Conservation (phyloP, 2,797 vertebrate species). For the Dendrocincla tyrannina region DNA sequence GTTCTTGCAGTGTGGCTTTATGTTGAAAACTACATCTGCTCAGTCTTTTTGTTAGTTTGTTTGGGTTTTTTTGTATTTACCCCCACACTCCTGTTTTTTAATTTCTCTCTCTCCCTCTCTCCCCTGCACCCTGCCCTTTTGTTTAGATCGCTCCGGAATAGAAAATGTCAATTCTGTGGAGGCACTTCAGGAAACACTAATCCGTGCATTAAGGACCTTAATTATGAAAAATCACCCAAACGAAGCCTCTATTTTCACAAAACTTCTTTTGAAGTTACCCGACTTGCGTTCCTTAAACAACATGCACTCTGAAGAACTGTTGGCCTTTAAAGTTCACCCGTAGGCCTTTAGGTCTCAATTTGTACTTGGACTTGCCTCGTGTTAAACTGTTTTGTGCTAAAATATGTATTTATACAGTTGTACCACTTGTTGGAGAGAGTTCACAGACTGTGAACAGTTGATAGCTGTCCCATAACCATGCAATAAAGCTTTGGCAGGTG, state of each 20-base stretch:
- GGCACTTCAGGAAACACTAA: slow-evolving; percentile 94
- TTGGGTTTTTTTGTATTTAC: background rate
- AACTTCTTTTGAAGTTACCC: slow-evolving; percentile 94
- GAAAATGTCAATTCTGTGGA: slow-evolving; percentile 92
- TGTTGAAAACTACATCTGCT: background rate
- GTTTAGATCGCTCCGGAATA: slow-evolving; percentile 92
- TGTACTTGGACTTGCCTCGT: slow-evolving; percentile 56
- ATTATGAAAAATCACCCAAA: slow-evolving; percentile 94
- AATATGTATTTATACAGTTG: slow-evolving; percentile 73
- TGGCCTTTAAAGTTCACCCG: slow-evolving; percentile 95
- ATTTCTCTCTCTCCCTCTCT: background rate
- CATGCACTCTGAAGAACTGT: slow-evolving; percentile 98
- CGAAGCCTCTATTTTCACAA: slow-evolving; percentile 93
- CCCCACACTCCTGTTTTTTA: background rate
- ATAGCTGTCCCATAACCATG: slow-evolving; percentile 57
- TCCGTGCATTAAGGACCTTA: slow-evolving; percentile 91
- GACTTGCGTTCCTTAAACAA: slow-evolving; percentile 98
- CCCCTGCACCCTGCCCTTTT: background rate
- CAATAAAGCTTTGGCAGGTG: slow-evolving; percentile 65
- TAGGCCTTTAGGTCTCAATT: slow-evolving; percentile 71
- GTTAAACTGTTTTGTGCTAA: slow-evolving; percentile 72
- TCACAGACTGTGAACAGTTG: slow-evolving; percentile 39
- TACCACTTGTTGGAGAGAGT: slow-evolving; percentile 50
- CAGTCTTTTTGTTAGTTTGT: background rate
- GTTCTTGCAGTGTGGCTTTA: background rate